Percentiles rank a stretch among this genome's conserved stretches.
phyloP scores from a whole-genome alignment of 2,888 invertebrate species.

The Phytoseiulus persimilis region DNA sequence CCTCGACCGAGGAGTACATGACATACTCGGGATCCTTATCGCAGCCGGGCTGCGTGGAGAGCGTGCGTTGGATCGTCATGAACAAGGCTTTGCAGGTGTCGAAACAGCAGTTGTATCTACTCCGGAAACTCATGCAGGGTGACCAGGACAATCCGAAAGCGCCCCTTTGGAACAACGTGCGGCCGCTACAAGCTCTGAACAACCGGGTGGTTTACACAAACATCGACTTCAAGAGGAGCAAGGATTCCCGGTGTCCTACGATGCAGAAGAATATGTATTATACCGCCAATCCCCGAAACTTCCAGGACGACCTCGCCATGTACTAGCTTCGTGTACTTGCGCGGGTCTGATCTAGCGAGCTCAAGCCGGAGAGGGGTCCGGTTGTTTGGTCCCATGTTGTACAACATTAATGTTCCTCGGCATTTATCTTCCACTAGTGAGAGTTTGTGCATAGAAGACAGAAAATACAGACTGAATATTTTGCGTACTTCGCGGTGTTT shows the following conservation, averaged over 20 bases:
- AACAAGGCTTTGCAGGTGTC: constrained; percentile 97
- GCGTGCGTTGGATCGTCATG: constrained; percentile 93
- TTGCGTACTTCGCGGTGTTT: not conserved
- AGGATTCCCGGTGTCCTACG: constrained; percentile 60
- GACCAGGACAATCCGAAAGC: constrained; percentile 76
- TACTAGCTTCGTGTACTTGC: not conserved
- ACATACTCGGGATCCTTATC: constrained; percentile 96
- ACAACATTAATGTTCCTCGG: not conserved
- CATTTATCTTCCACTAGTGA: not conserved
- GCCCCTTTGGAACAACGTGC: constrained; percentile 85
- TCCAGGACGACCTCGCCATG: constrained; percentile 32
- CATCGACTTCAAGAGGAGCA: constrained; percentile 68
- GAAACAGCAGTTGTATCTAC: constrained; percentile 67
- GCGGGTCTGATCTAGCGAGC: not conserved
- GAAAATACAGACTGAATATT: not conserved
- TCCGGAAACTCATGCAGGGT: constrained; percentile 78
- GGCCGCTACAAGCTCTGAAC: constrained; percentile 84
- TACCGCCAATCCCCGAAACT: constrained; percentile 49
- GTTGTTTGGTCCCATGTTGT: constrained; percentile 17
- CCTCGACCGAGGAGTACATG: constrained; percentile 90
- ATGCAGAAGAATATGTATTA: constrained; percentile 88
- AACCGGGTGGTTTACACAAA: constrained; percentile 90
- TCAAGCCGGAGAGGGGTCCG: not conserved
- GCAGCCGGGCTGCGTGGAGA: constrained; percentile 92
- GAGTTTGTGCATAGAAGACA: not conserved